phyloP scores from a whole-genome alignment of 2,888 invertebrate species.

The Stegophylla sp. region DNA sequence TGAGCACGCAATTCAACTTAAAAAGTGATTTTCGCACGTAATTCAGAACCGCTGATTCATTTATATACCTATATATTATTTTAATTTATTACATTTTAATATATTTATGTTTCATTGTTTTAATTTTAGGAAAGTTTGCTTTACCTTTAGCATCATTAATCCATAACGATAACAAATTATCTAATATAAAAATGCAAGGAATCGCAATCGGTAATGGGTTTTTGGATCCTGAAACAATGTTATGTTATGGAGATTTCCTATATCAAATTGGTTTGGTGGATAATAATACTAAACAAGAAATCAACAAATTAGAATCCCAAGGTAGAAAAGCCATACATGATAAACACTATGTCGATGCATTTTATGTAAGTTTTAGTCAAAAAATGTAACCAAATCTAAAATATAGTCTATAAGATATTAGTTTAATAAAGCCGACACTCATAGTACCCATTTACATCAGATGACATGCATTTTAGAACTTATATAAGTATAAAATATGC shows the following conservation, averaged over 20 bases:
- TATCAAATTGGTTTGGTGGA: slow-evolving; percentile 75
- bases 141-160: slow-evolving; percentile 81
- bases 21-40: no score
- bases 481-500: no score
- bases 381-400: neutral
- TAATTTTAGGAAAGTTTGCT: slow-evolving; percentile 67
- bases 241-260: slow-evolving; percentile 79
- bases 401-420: neutral
- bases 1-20: no score
- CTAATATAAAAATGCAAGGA: slow-evolving; percentile 64
- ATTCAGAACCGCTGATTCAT: no score
- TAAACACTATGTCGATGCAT: slow-evolving; percentile 60
- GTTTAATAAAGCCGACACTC: no score
- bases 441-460: no score
- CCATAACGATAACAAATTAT: slow-evolving; percentile 66
- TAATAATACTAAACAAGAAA: slow-evolving; percentile 67
- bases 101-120: neutral
- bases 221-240: slow-evolving; percentile 79
- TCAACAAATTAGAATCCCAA: slow-evolving; percentile 72
- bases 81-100: no score
- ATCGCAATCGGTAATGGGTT: slow-evolving; percentile 82
- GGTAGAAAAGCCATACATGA: slow-evolving; percentile 69
- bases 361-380: slow-evolving; percentile 59
- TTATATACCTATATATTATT: no score
- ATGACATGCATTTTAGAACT: no score